phyloP scores from a whole-genome alignment of 2,888 invertebrate species.

The Drosophila basisetae region DNA sequence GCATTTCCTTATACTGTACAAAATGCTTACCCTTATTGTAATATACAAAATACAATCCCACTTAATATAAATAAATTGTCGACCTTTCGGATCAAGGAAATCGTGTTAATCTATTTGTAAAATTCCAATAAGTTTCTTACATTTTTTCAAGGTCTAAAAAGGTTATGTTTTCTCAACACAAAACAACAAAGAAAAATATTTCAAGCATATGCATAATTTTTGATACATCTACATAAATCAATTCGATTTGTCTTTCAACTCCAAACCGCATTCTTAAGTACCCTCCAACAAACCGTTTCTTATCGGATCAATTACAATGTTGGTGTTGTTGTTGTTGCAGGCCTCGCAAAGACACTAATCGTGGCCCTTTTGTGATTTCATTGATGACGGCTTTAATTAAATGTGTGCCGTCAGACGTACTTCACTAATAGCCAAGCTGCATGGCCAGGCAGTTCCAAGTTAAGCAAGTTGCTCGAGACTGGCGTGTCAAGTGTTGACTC shows the following conservation, averaged over 20 bases:
- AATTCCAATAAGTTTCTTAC: background rate
- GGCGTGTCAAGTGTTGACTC: slow-evolving; percentile 65
- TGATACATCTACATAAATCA: background rate
- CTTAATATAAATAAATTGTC: background rate
- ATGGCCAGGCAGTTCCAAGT: slow-evolving; percentile 7
- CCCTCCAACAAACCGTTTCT: slow-evolving; percentile 9
- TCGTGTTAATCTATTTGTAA: background rate
- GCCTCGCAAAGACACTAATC: slow-evolving; percentile 7
- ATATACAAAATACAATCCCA: background rate
- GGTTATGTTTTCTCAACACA: background rate
- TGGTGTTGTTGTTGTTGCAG: slow-evolving; percentile 9
- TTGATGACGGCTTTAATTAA: slow-evolving; percentile 48
- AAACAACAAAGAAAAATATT: background rate
- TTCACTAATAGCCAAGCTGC: slow-evolving; percentile 13
- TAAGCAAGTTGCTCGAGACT: slow-evolving; percentile 26
- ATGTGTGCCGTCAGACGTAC: slow-evolving; percentile 38
- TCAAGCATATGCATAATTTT: background rate
- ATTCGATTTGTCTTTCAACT: slow-evolving; percentile 5
- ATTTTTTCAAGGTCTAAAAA: background rate
- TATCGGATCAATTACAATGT: slow-evolving; percentile 28
- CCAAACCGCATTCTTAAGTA: slow-evolving; percentile 1
- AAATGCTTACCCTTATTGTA: background rate
- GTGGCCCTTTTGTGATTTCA: slow-evolving; percentile 27
- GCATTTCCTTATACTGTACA: background rate
- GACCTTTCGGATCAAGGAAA: background rate